These are phyloP conservation scores for Nothura maculosa DNA, from an alignment of 2,797 vertebrate species.

Conservation along the genomic window DNA sequence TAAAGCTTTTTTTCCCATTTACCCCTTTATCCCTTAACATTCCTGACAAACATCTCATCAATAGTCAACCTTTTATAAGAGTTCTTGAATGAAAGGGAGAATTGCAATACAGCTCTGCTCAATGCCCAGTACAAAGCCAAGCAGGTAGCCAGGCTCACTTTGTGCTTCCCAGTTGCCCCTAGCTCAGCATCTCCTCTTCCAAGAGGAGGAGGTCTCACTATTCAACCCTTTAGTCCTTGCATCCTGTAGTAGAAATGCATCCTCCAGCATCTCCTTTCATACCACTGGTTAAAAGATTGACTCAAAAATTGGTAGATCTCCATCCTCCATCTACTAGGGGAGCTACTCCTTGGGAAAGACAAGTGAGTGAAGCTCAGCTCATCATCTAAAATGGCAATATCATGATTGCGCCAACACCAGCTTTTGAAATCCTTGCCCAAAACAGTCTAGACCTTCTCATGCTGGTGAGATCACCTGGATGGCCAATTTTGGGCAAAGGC, in stretches of 20 bases:
- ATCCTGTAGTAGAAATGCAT: background rate
- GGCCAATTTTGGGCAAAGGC: background rate
- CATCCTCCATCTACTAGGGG: accelerated
- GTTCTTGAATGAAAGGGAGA: background rate
- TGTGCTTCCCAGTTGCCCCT: accelerated
- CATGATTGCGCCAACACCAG: background rate
- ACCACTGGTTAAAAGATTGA: background rate
- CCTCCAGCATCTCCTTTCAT: background rate
- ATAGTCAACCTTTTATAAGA: accelerated
- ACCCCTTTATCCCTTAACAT: background rate
- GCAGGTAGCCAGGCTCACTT: background rate
- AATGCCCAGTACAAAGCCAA: background rate
- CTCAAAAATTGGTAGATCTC: background rate
- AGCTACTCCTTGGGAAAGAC: background rate
- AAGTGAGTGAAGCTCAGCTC: background rate
- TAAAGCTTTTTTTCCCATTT: background rate
- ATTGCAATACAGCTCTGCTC: background rate
- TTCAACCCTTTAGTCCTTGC: background rate
- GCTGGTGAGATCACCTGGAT: background rate
- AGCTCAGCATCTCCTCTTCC: background rate
- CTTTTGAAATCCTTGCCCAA: background rate
- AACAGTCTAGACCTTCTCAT: background rate
- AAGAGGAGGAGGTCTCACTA: background rate
- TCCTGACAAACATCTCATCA: background rate
- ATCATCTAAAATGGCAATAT: background rate